Conservation (phyloP, 2,113 vertebrate species). For the Hucho hucho region DNA sequence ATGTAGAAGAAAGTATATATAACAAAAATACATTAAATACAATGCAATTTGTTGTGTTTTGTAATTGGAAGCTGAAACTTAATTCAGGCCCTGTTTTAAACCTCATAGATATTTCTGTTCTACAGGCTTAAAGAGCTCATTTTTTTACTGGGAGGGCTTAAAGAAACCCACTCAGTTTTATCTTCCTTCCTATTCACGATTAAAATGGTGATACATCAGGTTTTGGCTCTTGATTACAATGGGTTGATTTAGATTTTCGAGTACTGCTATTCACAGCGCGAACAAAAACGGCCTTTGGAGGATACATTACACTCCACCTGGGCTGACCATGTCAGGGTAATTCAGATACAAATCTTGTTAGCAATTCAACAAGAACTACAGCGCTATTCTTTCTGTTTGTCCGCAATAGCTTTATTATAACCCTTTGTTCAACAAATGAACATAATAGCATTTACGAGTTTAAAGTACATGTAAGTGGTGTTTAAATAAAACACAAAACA, state of each 20-base stretch:
- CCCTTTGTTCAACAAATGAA: conserved; percentile 92
- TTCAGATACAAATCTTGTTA: conserved; percentile 92
- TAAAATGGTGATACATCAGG: conserved; percentile 96
- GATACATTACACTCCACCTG: conserved; percentile 98
- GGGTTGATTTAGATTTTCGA: conserved; percentile 91
- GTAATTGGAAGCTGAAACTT: too few species aligned
- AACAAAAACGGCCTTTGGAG: conserved; percentile 93
- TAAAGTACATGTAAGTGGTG: conserved; percentile 90
- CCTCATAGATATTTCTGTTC: conserved; percentile 68
- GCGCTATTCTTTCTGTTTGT: conserved; percentile 82
- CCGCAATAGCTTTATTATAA: conserved; percentile 95
- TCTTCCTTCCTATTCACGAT: conserved; percentile 88
- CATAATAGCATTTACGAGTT: conserved; percentile 81
- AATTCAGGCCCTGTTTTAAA: conserved; percentile 6
- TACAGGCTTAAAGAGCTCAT: conserved; percentile 64
- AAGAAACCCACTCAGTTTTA: conserved; percentile 67
- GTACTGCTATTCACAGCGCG: conserved; percentile 87
- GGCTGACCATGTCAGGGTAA: conserved; percentile 81
- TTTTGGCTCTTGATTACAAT: conserved; percentile 93
- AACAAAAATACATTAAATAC: background rate
- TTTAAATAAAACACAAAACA: conserved; percentile 81
- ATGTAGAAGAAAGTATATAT: background rate
- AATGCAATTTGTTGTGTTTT: conserved; percentile 28
- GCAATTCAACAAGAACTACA: conserved; percentile 92
- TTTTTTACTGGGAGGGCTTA: conserved; percentile 73